Evolutionary conservation across 1,140 invertebrate species (phyloP), one percentile per base, ranked within the genome.

Genomic region (Lethrus apterus): DNA sequence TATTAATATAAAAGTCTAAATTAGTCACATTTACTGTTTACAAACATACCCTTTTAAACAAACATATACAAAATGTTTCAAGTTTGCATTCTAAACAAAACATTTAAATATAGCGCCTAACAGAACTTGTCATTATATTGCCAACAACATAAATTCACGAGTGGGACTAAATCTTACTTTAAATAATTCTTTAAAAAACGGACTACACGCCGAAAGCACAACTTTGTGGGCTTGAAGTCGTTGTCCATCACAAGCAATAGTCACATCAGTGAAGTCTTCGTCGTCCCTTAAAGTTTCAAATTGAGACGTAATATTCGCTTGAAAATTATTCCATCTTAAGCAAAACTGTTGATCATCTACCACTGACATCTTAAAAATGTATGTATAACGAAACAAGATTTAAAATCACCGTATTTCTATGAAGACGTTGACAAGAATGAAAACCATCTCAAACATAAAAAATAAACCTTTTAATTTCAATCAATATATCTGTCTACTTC

Each of bases 271-370:
- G 67, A 85, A 81, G 70, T 85, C 81, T 74, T 84, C 82, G 73
- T 84, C 81, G 74, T 80, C 80, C 63, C 82, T 73, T 59, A 86
- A 71, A 59, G 79, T 78, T 70, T 84, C 83, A 71, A 86, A 82
- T 70, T 42, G 40, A 66, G 80, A 81, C 60, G 82, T 83, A 69
- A 90, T 86, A 70, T 89, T 91, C 52, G 83, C 83, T 72, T 89
- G 85, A 78, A 89, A 89, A 74, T 90, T 89, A 77, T 90, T 90
- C 88, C 88, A 92, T 76, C 86, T 80, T 69, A 91, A 78, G 77
- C 87, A 91, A 74, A 89, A 91, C 73, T 89, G 86, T 77, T 91
- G 82, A 64, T 81, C 76, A 66, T 74, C 76, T 67, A 70, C 74
- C 68, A 72, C 64, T 70, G 70, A 70, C 72, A 71, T 70, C 66